Evolutionary conservation across 2,113 vertebrate genomes (phyloP).

Genomic region (Todiramphus chloris): DNA sequence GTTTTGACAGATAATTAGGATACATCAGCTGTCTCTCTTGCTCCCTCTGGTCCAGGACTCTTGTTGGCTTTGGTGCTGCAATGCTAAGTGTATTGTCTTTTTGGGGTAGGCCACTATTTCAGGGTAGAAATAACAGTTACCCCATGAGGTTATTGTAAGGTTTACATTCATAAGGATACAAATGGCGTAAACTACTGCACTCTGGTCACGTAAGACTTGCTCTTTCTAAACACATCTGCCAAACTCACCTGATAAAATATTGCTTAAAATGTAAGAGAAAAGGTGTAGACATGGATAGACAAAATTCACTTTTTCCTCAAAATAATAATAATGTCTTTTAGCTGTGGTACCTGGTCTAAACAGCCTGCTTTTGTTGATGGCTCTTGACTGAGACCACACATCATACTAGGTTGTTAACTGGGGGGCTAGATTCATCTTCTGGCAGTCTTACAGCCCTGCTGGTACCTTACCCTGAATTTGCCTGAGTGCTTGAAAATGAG

Average conservation of each 20-base stretch:
- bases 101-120: not conserved
- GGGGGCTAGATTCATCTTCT: not conserved
- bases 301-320: not conserved
- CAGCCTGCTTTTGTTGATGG: not conserved
- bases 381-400: not conserved
- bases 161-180: not conserved
- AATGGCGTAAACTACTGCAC: not conserved
- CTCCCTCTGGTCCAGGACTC: not conserved
- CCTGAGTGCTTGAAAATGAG: not conserved
- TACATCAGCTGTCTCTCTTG: not conserved
- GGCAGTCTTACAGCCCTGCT: not conserved
- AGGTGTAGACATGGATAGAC: not conserved
- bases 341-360: not conserved
- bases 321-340: not conserved
- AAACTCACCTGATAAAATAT: not conserved
- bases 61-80: not conserved
- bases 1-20: not conserved
- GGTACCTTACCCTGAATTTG: not conserved
- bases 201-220: not conserved
- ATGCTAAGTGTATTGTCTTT: not conserved
- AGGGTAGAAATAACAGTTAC: not conserved
- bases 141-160: not conserved
- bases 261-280: not conserved
- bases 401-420: fast-evolving
- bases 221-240: not conserved